A percentile compares a stretch with the other conserved stretches of the same genome.
phyloP scores from a whole-genome alignment of 2,797 vertebrate genomes.

The Falco naumanni region DNA sequence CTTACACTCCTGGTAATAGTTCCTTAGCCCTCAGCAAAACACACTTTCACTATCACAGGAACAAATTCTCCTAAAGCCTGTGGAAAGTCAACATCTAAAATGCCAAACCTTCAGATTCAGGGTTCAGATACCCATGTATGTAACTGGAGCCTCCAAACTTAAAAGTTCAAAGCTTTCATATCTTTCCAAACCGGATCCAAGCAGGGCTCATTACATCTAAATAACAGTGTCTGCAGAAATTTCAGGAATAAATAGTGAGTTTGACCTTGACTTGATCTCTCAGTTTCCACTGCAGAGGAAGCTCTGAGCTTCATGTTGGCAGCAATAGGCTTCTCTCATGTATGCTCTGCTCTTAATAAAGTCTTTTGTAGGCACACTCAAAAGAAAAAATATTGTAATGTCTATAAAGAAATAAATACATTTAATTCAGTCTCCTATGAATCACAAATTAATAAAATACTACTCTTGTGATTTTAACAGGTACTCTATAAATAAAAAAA shows the following conservation, averaged over 20 bases:
- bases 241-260: constrained; percentile 60
- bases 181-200: constrained; percentile 49
- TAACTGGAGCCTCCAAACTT: constrained; percentile 41
- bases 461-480: neutral
- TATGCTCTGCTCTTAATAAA: neutral
- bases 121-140: constrained; percentile 16
- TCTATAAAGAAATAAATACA: neutral
- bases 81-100: constrained; percentile 43
- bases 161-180: constrained; percentile 47
- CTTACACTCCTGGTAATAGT: neutral
- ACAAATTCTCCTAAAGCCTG: neutral
- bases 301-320: constrained; percentile 51
- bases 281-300: constrained; percentile 55
- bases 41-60: constrained; percentile 9
- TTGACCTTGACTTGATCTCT: constrained; percentile 63
- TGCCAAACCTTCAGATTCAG: constrained; percentile 55
- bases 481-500: neutral
- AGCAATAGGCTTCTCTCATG: neutral
- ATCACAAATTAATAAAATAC: neutral
- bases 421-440: neutral
- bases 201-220: constrained; percentile 62
- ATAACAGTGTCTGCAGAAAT: constrained; percentile 66
- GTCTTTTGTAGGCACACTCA: neutral
- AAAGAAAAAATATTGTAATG: neutral
- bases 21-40: constrained; percentile 14